Conservation (phyloP, 2,888 invertebrate genomes). For the Orthosia cruda region DNA sequence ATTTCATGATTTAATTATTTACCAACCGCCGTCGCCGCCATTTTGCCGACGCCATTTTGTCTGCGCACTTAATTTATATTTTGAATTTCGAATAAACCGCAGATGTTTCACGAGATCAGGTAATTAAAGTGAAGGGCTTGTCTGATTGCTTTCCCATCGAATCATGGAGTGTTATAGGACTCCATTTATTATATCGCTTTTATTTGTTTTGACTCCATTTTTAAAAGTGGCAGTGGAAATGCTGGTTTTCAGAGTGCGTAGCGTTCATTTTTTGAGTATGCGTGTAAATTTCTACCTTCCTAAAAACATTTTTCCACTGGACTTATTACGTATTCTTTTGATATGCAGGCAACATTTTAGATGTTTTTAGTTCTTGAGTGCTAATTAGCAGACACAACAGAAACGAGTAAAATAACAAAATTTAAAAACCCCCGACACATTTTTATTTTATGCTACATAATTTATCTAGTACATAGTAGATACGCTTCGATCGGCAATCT, state of each 20-base stretch:
- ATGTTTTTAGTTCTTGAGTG: too few species aligned
- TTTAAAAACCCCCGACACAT: too few species aligned
- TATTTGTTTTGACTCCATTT: slow-evolving; percentile 40
- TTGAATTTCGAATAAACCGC: slow-evolving; percentile 72
- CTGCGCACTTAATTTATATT: slow-evolving; percentile 72
- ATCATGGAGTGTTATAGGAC: slow-evolving; percentile 10
- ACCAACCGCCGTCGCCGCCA: slow-evolving; percentile 56
- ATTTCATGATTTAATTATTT: slow-evolving; percentile 68
- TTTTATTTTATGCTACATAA: too few species aligned
- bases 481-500: too few species aligned
- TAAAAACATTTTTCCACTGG: too few species aligned
- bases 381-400: too few species aligned
- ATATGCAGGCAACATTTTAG: not conserved
- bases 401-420: too few species aligned
- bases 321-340: not conserved
- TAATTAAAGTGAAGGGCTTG: slow-evolving; percentile 79
- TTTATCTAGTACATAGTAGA: too few species aligned
- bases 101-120: slow-evolving; percentile 78
- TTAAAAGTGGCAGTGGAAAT: not conserved
- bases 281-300: too few species aligned
- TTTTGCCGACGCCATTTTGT: slow-evolving; percentile 51
- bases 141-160: slow-evolving; percentile 64
- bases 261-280: not conserved
- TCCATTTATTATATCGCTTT: slow-evolving; percentile 43
- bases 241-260: not conserved